Percentiles rank a stretch among this genome's conserved stretches.
phyloP scores from a whole-genome alignment of 2,888 invertebrate genomes.

The Brenthis hecate region DNA sequence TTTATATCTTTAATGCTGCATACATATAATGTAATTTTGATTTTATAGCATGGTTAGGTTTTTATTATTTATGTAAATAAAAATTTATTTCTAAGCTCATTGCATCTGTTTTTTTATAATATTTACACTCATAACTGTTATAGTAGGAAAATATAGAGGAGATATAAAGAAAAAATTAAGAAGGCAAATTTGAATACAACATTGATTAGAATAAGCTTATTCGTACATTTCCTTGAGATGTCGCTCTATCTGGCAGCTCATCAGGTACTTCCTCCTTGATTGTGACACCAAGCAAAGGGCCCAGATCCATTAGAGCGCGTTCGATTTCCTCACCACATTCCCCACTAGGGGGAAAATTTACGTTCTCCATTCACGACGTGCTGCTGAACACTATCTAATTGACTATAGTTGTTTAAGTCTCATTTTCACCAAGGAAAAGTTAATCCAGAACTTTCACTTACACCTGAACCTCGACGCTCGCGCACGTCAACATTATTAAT shows the following conservation, averaged over 20 bases:
- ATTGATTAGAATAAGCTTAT: not conserved
- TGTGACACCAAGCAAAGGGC: conserved; percentile 71
- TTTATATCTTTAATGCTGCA: no score
- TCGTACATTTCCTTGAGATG: conserved; percentile 57
- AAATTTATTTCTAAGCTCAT: no score
- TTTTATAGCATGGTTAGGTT: no score
- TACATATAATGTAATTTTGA: no score
- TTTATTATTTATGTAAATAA: no score
- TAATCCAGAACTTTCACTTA: conserved; percentile 66
- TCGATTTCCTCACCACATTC: conserved; percentile 77
- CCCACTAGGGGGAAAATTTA: conserved; percentile 65
- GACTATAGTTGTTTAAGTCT: conserved; percentile 49
- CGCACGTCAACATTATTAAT: conserved; percentile 72
- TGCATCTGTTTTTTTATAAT: no score
- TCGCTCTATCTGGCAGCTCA: conserved; percentile 54
- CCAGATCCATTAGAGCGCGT: conserved; percentile 76
- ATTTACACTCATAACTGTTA: no score
- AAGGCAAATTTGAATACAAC: not conserved
- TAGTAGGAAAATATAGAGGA: no score
- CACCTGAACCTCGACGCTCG: conserved; percentile 54
- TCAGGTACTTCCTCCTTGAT: conserved; percentile 75
- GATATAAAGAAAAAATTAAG: no score
- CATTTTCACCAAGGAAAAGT: conserved; percentile 57
- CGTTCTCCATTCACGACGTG: conserved; percentile 63
- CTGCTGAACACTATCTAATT: conserved; percentile 40